These are phyloP conservation scores for Cheilosia soror DNA, from an alignment of 2,888 invertebrate species.

Conservation along the genomic window DNA sequence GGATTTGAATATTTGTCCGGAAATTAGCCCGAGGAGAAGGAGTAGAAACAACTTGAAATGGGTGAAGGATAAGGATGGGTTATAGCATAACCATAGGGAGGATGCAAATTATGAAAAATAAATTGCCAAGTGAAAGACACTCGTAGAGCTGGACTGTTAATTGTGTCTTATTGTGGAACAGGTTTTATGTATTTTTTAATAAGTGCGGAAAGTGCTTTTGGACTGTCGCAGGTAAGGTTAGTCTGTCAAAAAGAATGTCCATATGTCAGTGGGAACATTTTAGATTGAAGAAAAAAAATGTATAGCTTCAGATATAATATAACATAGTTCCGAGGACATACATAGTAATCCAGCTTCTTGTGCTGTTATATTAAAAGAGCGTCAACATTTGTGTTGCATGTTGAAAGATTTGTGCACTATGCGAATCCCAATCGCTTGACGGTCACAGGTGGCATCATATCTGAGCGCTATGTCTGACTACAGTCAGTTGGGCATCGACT, in stretches of 20 bases:
- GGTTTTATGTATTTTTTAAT: constrained; percentile 41
- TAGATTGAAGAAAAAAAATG: too few species aligned
- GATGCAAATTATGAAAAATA: constrained; percentile 21
- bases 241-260: neutral
- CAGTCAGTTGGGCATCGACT: too few species aligned
- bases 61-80: constrained; percentile 62
- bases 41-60: constrained; percentile 36
- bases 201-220: neutral
- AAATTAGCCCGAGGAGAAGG: constrained; percentile 55
- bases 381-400: too few species aligned
- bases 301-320: too few species aligned
- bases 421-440: too few species aligned
- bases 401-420: too few species aligned
- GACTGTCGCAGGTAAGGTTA: constrained; percentile 9
- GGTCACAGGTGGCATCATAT: too few species aligned
- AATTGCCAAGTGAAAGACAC: constrained; percentile 37
- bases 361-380: too few species aligned
- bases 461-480: too few species aligned
- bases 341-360: too few species aligned
- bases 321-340: too few species aligned
- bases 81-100: neutral
- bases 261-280: too few species aligned
- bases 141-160: constrained; percentile 24
- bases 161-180: constrained; percentile 44
- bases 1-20: constrained; percentile 72